Percentiles rank a stretch among this genome's conserved stretches.
phyloP scores from a whole-genome alignment of 2,888 invertebrate genomes.

The Trissonchulus sp. region DNA sequence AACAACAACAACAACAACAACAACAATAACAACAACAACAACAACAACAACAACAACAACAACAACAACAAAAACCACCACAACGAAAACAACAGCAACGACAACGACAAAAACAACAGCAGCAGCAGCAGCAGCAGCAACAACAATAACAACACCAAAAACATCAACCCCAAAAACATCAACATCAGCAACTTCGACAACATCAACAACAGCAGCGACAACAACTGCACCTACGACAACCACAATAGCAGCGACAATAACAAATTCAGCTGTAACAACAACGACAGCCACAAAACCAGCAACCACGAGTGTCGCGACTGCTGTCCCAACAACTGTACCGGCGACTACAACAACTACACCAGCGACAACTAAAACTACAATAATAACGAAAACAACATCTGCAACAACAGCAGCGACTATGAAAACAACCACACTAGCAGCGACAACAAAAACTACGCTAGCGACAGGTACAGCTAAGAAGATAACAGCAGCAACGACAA shows the following conservation, averaged over 20 bases:
- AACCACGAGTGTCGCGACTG: not conserved
- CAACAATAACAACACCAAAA: too few relatives aligned
- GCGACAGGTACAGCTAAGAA: not conserved
- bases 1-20: constrained; percentile 14
- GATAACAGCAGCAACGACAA: not conserved
- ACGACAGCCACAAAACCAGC: not conserved
- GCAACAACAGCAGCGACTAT: not conserved
- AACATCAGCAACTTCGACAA: too few relatives aligned
- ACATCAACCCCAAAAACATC: too few relatives aligned
- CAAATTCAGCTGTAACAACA: not conserved
- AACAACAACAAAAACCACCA: too few relatives aligned
- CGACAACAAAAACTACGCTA: not conserved
- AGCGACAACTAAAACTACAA: not conserved
- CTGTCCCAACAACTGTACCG: not conserved
- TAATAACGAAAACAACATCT: not conserved
- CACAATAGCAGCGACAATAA: not conserved
- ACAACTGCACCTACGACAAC: constrained; percentile 3
- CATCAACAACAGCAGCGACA: not conserved
- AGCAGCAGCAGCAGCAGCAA: too few relatives aligned
- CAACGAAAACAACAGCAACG: too few relatives aligned
- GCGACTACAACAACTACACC: not conserved
- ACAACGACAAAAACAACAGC: too few relatives aligned
- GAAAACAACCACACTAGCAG: not conserved
- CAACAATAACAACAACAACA: not conserved
- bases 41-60: not conserved